phyloP scores from a whole-genome alignment of 2,888 invertebrate species.

The Oxytorus armatus region DNA sequence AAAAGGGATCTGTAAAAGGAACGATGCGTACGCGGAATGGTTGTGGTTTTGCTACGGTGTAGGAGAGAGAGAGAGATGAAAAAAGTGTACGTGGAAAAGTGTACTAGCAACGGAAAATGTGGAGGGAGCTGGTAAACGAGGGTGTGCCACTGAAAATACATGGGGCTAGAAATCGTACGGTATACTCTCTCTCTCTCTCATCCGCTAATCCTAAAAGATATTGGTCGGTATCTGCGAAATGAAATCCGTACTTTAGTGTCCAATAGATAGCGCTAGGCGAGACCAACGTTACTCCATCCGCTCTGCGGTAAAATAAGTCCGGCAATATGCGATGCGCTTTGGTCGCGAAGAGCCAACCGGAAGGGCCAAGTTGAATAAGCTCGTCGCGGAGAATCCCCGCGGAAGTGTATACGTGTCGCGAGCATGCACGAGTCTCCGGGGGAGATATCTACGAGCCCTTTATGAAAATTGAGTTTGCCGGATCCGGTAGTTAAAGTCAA shows the following conservation, averaged over 20 bases:
- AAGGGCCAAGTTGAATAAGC: conserved; percentile 13
- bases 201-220: conserved; percentile 80
- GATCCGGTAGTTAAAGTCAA: conserved; percentile 80
- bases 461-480: conserved; percentile 70
- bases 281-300: conserved; percentile 37
- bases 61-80: conserved; percentile 17
- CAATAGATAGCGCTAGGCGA: conserved; percentile 50
- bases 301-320: conserved; percentile 28
- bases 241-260: conserved; percentile 80
- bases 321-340: conserved; percentile 23
- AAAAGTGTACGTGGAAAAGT: conserved; percentile 3
- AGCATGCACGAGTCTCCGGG: conserved; percentile 23
- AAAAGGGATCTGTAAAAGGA: too few relatives aligned
- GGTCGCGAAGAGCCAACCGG: conserved; percentile 20
- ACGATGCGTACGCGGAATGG: too few relatives aligned
- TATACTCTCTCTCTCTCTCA: conserved; percentile 18
- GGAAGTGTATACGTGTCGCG: conserved; percentile 10
- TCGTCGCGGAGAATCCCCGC: neutral
- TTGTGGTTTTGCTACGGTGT: too few relatives aligned
- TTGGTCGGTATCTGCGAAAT: conserved; percentile 81
- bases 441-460: conserved; percentile 22
- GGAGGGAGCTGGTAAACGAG: conserved; percentile 32
- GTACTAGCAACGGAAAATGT: neutral
- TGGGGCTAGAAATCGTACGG: conserved; percentile 11
- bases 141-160: conserved; percentile 10